Conservation (phyloP, 92 coral and sea anemone species). For the Paragorgia papillata region DNA sequence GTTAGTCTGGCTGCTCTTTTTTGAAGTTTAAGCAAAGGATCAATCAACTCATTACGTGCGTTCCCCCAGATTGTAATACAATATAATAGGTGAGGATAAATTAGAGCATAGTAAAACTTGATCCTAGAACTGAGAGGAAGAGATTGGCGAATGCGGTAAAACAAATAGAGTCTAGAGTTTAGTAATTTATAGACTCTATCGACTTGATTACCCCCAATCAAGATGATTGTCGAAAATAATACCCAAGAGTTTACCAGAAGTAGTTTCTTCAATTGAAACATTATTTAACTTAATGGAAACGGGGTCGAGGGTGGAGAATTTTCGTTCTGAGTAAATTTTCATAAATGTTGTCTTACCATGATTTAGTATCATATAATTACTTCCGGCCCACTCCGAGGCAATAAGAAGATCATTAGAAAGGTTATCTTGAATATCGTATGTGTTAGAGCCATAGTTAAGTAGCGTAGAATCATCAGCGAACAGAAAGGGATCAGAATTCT, state of each 20-base stretch:
- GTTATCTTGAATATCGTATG: neutral
- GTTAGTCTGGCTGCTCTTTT: too few relatives aligned
- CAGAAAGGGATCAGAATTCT: neutral
- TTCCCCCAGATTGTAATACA: too few relatives aligned
- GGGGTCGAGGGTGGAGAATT: neutral
- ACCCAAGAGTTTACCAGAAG: neutral
- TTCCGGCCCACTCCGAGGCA: neutral
- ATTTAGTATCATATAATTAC: neutral
- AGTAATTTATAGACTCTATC: too few relatives aligned
- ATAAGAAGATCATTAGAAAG: neutral
- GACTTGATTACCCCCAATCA: too few relatives aligned
- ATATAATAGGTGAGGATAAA: too few relatives aligned
- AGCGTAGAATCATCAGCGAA: constrained; percentile 11
- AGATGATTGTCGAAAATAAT: neutral
- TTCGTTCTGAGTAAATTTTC: neutral
- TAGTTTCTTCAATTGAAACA: neutral
- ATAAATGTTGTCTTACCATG: neutral
- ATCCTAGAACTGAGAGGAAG: too few relatives aligned
- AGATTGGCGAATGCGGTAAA: too few relatives aligned
- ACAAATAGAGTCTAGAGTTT: too few relatives aligned
- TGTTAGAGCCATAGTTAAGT: neutral
- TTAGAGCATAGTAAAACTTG: too few relatives aligned
- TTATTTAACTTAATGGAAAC: neutral
- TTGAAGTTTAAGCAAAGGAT: too few relatives aligned
- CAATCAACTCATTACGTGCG: too few relatives aligned